phyloP scores from a whole-genome alignment of 1,140 invertebrate genomes.

The Diuraphis noxia region DNA sequence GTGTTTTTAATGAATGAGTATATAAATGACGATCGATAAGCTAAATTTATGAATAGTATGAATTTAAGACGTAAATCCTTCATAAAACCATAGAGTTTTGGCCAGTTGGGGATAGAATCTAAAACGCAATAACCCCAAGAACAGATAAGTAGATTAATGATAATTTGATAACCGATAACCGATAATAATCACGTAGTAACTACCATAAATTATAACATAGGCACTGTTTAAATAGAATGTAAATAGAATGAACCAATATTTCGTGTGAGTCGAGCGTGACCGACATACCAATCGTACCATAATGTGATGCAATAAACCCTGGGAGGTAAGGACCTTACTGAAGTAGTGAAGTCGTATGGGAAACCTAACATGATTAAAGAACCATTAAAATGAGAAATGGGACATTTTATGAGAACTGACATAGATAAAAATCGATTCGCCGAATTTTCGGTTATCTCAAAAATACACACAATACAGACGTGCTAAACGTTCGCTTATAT shows the following conservation, averaged over 20 bases:
- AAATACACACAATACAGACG: not conserved
- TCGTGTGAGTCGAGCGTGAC: not conserved
- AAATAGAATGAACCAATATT: too few species aligned
- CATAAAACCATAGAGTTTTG: not conserved
- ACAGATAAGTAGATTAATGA: slow-evolving; percentile 4
- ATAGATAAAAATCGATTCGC: not conserved
- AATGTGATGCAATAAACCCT: not conserved
- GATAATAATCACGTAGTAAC: not conserved
- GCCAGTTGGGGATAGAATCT: not conserved
- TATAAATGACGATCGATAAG: not conserved
- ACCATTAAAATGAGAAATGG: not conserved
- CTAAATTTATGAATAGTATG: not conserved
- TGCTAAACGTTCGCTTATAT: not conserved
- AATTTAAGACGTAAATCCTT: not conserved
- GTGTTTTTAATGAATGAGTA: too few species aligned
- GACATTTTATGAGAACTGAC: not conserved
- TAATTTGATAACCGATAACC: not conserved
- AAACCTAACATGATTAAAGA: not conserved
- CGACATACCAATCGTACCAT: not conserved
- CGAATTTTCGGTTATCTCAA: not conserved
- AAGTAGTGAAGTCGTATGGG: not conserved
- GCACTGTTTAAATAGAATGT: too few species aligned
- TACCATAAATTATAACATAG: too few species aligned
- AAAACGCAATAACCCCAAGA: not conserved
- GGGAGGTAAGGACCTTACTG: not conserved